A percentile compares a stretch with the other conserved stretches of the same genome.
phyloP scores from a whole-genome alignment of 2,888 invertebrate species.

The Macrosoma leucophasiata region DNA sequence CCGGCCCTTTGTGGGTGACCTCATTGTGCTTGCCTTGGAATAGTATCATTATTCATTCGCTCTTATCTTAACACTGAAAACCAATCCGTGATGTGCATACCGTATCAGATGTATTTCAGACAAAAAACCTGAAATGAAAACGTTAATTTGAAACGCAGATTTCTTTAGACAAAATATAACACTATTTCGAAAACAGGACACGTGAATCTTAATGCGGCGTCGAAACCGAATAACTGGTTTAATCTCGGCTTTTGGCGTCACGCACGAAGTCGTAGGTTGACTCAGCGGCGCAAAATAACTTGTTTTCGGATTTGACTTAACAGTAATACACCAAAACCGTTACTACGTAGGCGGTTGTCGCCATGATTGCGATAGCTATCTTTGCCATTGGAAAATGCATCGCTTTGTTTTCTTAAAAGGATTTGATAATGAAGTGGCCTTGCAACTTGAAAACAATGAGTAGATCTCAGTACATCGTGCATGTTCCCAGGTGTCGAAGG shows the following conservation, averaged over 20 bases:
- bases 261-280: constrained; percentile 37
- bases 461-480: too few relatives aligned
- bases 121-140: too few relatives aligned
- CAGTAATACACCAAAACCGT: constrained; percentile 59
- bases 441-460: constrained; percentile 21
- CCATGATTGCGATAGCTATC: constrained; percentile 30
- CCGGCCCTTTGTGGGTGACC: constrained; percentile 66
- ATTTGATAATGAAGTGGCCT: too few relatives aligned
- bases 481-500: too few relatives aligned
- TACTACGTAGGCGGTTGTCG: constrained; percentile 54
- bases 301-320: constrained; percentile 53
- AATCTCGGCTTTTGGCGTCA: constrained; percentile 34
- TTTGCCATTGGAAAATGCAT: constrained; percentile 18
- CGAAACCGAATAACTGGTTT: constrained; percentile 33
- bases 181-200: constrained; percentile 15
- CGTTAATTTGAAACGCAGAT: too few relatives aligned
- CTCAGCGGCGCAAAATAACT: constrained; percentile 57
- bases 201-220: constrained; percentile 12
- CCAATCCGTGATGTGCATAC: too few relatives aligned
- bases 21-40: constrained; percentile 70
- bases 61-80: constrained; percentile 57
- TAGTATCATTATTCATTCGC: constrained; percentile 64
- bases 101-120: too few relatives aligned
- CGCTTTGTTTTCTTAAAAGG: too few relatives aligned
- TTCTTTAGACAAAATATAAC: constrained; percentile 28